Evolutionary conservation across 2,113 vertebrate species (phyloP), one percentile per base, ranked within the genome.

Genomic region (Ellobius talpinus): DNA sequence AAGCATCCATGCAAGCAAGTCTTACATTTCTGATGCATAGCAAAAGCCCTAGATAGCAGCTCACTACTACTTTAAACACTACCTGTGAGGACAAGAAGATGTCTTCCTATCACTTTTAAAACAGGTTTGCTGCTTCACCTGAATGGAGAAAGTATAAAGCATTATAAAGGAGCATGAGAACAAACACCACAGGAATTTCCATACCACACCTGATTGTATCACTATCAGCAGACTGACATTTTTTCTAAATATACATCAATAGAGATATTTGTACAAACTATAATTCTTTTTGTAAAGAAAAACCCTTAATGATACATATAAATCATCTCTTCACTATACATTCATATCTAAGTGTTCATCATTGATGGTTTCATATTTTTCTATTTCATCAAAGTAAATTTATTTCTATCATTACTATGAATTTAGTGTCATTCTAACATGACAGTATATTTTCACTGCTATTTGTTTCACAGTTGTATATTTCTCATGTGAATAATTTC

Each of bases 391-490:
- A 47, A 85, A 63, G n/a, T 5, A 79, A 76, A 13, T 36, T 58
- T 33, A 86, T 79, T 66, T 95, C 87, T 2, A 12, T 61, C 79
- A n/a, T 87, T 33, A 63, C 26, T 21, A 61, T 84, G 36, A 68
- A 31, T 73, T 79, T 78, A 95, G 17, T 91, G 29, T 74, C 68
- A 70, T n/a, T 89, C 8, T 10, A 65, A 16, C 58, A 70, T 5
- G 31, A 79, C 1, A 52, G 16, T 63, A 68, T 31, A 55, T 89
- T 93, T 87, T 81, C 77, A 85, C 11, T 86, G 31, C 29, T 14
- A 86, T 86, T 96, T 89, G 39, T 94, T 94, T 95, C 45, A 93
- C 63, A 72, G 12, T 70, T 52, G 42, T 42, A 52, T 77, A 16
- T 58, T 91, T 88, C 63, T 77, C 36, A 95, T 63, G 63, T 86